A percentile compares a stretch with the other conserved stretches of the same genome.
phyloP scores from a whole-genome alignment of 2,113 vertebrate genomes.

The Stictonetta naevosa region DNA sequence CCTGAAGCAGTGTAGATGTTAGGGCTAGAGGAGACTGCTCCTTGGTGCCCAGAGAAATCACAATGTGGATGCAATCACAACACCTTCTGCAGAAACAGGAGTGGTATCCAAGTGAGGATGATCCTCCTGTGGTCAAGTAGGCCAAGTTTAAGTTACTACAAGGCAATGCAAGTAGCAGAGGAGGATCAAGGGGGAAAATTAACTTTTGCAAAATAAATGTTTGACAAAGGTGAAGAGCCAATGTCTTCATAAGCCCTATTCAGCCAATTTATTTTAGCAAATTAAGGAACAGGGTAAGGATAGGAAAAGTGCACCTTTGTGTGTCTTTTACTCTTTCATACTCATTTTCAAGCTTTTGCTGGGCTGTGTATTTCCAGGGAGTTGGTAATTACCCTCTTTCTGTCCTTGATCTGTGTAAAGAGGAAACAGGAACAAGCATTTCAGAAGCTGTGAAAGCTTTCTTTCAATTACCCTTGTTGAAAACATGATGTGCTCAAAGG shows the following conservation, averaged over 20 bases:
- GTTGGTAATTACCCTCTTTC: constrained; percentile 17
- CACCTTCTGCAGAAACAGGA: background rate
- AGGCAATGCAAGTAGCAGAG: background rate
- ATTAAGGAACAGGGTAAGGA: background rate
- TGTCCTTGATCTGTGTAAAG: constrained; percentile 7
- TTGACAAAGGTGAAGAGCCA: background rate
- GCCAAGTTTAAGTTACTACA: background rate
- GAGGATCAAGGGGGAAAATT: background rate
- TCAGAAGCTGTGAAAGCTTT: constrained; percentile 15
- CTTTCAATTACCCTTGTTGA: background rate
- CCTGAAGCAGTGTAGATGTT: background rate
- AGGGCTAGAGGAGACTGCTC: background rate
- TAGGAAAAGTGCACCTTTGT: background rate
- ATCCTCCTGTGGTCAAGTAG: background rate
- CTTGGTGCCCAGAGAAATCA: background rate
- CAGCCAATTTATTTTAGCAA: background rate
- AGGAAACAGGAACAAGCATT: background rate
- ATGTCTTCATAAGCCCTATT: background rate
- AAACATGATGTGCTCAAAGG: background rate
- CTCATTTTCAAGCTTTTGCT: background rate
- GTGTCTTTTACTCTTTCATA: background rate
- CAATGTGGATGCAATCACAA: background rate
- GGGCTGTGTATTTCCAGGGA: background rate
- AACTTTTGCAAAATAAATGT: background rate
- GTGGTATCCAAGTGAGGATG: background rate